These are phyloP conservation scores for Teleogryllus occipitalis DNA, from an alignment of 1,140 invertebrate species.

Conservation along the genomic window DNA sequence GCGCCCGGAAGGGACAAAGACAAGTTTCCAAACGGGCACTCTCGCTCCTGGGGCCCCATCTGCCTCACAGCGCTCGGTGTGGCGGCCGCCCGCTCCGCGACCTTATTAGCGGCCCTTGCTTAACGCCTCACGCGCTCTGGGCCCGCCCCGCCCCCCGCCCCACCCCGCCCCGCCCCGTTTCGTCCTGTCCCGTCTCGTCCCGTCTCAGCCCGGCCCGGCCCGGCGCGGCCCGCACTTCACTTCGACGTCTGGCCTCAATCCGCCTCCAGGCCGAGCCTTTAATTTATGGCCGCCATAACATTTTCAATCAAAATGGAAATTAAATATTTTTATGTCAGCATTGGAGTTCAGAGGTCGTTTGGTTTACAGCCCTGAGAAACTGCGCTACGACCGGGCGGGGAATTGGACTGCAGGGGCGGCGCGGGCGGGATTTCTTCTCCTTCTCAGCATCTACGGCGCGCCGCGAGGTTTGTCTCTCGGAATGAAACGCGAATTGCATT, in stretches of 20 bases:
- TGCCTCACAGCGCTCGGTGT: too few species aligned
- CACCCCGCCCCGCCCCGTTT: background rate
- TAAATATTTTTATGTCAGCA: constrained; percentile 15
- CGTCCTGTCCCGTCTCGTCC: background rate
- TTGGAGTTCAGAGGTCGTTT: constrained; percentile 9
- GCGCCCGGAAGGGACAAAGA: too few species aligned
- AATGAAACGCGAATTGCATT: constrained; percentile 1
- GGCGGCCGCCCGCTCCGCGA: background rate
- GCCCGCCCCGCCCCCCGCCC: background rate
- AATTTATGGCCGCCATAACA: constrained; percentile 15
- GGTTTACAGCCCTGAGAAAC: background rate
- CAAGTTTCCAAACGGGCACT: too few species aligned
- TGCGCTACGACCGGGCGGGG: background rate
- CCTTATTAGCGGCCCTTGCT: background rate
- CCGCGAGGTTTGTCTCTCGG: background rate
- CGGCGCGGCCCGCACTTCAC: background rate
- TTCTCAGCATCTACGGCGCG: background rate
- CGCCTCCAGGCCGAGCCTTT: background rate
- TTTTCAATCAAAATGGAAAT: constrained; percentile 18
- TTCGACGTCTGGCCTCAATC: background rate
- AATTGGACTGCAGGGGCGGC: background rate
- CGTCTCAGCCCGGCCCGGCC: background rate
- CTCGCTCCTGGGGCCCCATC: too few species aligned
- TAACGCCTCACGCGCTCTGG: too few species aligned
- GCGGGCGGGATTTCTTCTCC: background rate